Conservation (phyloP, 2,888 invertebrate species). For the Germaria angustata region DNA sequence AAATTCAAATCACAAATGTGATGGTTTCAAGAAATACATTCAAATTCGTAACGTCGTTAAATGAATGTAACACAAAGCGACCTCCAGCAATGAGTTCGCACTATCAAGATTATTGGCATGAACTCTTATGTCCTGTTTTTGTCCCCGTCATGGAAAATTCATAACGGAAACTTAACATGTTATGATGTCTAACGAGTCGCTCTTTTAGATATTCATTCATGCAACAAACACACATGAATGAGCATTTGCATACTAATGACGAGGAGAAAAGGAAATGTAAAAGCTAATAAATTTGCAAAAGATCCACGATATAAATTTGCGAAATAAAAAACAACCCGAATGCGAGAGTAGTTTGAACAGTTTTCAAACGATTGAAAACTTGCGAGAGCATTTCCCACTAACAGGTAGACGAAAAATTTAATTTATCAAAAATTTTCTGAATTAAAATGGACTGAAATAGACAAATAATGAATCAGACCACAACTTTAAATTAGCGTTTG, state of each 20-base stretch:
- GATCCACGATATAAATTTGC: not conserved
- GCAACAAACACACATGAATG: constrained; percentile 28
- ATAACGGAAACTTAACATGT: constrained; percentile 4
- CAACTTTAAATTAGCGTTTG: no score
- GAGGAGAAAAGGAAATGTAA: not conserved
- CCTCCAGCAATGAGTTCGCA: constrained; percentile 1
- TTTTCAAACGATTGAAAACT: no score
- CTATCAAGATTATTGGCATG: constrained; percentile 14
- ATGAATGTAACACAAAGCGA: not conserved
- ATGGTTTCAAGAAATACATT: not conserved
- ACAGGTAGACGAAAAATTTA: no score
- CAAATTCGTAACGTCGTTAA: not conserved
- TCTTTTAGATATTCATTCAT: constrained; percentile 21
- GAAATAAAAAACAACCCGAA: not conserved
- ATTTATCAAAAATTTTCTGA: no score
- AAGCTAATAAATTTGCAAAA: not conserved
- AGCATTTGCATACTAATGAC: constrained; percentile 44
- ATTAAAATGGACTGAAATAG: no score
- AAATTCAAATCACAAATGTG: constrained; percentile 13
- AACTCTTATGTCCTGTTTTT: constrained; percentile 3
- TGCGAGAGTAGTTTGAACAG: not conserved
- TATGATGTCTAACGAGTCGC: constrained; percentile 24
- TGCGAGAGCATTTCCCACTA: no score
- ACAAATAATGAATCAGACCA: no score
- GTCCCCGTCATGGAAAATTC: not conserved